phyloP scores from a whole-genome alignment of 2,888 invertebrate genomes.

The Geophilus truncorum region DNA sequence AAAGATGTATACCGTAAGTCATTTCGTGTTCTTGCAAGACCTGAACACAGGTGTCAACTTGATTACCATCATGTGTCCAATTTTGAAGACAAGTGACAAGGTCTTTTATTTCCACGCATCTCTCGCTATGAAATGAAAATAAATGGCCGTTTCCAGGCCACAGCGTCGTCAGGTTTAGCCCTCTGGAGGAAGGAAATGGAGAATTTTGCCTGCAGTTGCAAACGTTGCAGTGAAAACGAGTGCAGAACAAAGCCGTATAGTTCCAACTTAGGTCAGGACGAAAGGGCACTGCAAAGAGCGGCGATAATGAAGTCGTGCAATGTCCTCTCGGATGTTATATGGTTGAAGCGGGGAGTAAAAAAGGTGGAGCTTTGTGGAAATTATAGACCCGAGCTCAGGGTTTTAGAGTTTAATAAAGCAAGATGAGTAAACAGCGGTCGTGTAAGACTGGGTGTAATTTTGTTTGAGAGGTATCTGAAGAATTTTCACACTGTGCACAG shows the following conservation, averaged over 20 bases:
- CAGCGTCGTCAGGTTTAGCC: background rate
- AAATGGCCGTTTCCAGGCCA: constrained; percentile 1
- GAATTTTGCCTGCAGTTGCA: background rate
- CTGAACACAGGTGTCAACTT: constrained; percentile 3
- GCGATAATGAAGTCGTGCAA: background rate
- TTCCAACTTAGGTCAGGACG: background rate
- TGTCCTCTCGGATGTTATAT: background rate
- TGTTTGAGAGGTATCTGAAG: background rate
- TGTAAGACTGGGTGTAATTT: background rate
- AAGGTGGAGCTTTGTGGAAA: background rate
- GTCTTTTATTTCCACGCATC: background rate
- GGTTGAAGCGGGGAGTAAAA: background rate
- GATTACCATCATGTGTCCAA: constrained; percentile 13
- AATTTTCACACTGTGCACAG: background rate
- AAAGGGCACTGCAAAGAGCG: background rate
- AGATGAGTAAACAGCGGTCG: constrained; percentile 7
- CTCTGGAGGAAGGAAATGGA: constrained; percentile 20
- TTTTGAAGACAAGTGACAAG: background rate
- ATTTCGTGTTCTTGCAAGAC: background rate
- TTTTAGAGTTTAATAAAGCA: background rate
- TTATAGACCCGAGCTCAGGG: background rate
- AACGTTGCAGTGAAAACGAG: too few relatives aligned
- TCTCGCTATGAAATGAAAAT: constrained; percentile 16
- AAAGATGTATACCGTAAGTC: background rate
- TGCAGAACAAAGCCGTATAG: background rate